Base-by-base conservation (phyloP, 2,888 invertebrate genomes). In the Ferrisia virgata region DNA sequence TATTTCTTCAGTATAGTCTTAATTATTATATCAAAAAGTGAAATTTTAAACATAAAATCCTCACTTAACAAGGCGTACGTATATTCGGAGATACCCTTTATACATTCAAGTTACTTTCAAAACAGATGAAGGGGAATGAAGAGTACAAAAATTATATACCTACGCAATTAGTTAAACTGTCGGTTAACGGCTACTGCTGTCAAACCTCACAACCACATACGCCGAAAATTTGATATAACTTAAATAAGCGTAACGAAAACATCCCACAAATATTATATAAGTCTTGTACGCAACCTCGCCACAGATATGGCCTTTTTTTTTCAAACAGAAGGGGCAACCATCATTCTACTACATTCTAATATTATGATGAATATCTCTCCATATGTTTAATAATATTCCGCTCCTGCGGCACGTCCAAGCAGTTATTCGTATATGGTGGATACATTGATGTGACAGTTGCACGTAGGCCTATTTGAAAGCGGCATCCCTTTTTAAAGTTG, bases 161-260 rank as follows among this genome's bases (percentile, higher is more conserved):
- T 64, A 64, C 28, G 58, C 33, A 33, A 72, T 72, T 72, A 72
- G 72, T 72, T 72, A 72, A 72, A 72, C 72, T 72, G 36, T 72
- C 36, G 72, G 72, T 33, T 72, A 72, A 72, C 72, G n/a, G 72
- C 72, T 72, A 72, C 72, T 33, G 72, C 53, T 81, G 81, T 81
- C 81, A 81, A 81, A 53, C 33, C n/a, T 28, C 43, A 33, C 13
- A 82, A 82, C 82, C 69, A 39, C 72, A 15, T 25, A 25, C 13
- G 36, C 69, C 82, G 33, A 82, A 58, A 72, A 82, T 82, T 72
- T 43, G 22, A 82, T 72, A 43, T 58, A 40, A 36, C 40, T 82
- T 82, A 82, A 82, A 82, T 82, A 72, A 82, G 28, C 82, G 82
- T 69, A 82, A 82, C 82, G 72, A 82, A 36, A 72, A 72, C 82